phyloP scores from a whole-genome alignment of 2,888 invertebrate species.

The Mesoligia furuncula region DNA sequence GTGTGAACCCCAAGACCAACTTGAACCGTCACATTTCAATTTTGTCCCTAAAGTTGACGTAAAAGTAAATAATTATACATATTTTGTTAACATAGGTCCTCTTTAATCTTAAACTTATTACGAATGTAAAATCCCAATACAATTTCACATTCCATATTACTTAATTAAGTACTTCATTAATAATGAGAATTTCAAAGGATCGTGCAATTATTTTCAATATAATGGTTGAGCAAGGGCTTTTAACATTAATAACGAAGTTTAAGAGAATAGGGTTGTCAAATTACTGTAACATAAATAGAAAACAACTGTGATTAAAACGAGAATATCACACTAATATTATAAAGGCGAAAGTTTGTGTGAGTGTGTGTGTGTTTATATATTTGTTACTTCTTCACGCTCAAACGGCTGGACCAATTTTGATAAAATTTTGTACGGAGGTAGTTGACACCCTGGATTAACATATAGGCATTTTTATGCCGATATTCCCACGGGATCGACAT shows the following conservation, averaged over 20 bases:
- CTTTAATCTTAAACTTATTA: not conserved
- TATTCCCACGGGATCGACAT: no score
- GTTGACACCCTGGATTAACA: no score
- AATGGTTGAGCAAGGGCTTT: conserved; percentile 6
- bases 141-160: not conserved
- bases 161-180: not conserved
- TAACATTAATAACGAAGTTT: conserved; percentile 6
- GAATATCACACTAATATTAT: not conserved
- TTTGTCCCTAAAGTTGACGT: not conserved
- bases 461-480: no score
- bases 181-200: not conserved
- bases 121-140: not conserved
- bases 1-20: not conserved
- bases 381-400: no score
- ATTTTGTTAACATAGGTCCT: not conserved
- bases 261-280: conserved; percentile 26
- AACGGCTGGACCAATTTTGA: no score
- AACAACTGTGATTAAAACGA: not conserved
- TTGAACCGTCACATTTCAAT: not conserved
- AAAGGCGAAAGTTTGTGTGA: no score
- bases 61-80: not conserved
- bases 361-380: no score
- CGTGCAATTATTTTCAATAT: conserved; percentile 12
- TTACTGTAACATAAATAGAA: not conserved
- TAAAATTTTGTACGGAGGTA: no score